phyloP scores from a whole-genome alignment of 1,140 invertebrate species.

The Globodera rostochiensis region DNA sequence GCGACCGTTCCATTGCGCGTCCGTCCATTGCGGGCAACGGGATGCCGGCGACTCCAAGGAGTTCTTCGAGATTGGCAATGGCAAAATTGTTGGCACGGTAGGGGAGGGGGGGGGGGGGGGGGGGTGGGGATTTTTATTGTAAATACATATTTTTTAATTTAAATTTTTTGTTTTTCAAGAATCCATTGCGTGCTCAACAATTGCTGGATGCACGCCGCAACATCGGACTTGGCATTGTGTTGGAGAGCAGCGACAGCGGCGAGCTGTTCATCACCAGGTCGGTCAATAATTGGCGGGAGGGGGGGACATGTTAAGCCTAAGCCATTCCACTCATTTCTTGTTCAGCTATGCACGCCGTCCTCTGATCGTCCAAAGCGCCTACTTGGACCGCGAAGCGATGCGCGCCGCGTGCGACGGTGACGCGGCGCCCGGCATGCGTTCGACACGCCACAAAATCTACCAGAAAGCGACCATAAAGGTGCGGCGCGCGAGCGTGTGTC shows the following conservation, averaged over 20 bases:
- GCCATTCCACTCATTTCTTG: background rate
- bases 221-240: slow-evolving; percentile 30
- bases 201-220: slow-evolving; percentile 23
- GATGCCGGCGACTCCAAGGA: slow-evolving; percentile 30
- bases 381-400: slow-evolving; percentile 40
- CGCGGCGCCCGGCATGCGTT: too few species aligned
- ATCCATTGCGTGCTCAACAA: slow-evolving; percentile 36
- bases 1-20: slow-evolving; percentile 19
- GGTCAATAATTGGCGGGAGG: background rate
- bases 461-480: slow-evolving; percentile 43
- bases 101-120: too few species aligned
- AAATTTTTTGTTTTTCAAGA: background rate
- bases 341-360: slow-evolving; percentile 30
- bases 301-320: background rate
- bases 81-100: background rate
- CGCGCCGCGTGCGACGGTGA: slow-evolving; percentile 21
- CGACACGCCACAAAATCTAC: slow-evolving; percentile 32
- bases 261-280: slow-evolving; percentile 33
- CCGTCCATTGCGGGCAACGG: slow-evolving; percentile 21
- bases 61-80: slow-evolving; percentile 27
- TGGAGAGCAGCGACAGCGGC: slow-evolving; percentile 36
- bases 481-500: background rate
- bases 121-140: too few species aligned
- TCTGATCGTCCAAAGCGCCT: slow-evolving; percentile 36
- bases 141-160: too few species aligned